Evolutionary conservation across 1,140 invertebrate genomes (phyloP).

Genomic region (Drosophila erecta): DNA sequence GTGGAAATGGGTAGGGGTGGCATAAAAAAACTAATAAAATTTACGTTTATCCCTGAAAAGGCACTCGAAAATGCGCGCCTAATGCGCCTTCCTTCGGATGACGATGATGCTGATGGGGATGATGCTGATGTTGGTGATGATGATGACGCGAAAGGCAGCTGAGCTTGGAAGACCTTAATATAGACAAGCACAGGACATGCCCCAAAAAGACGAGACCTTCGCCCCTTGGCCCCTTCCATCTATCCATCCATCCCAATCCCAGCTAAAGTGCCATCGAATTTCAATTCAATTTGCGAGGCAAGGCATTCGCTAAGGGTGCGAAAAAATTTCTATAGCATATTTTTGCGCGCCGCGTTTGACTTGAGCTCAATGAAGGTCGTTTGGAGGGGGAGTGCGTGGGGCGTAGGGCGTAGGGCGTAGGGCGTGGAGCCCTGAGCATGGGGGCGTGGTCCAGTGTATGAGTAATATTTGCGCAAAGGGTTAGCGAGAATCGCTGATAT

Average conservation of each 20-base stretch:
- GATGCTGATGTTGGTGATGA: slow-evolving; percentile 34
- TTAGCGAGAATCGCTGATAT: slow-evolving; percentile 66
- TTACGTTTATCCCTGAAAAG: slow-evolving; percentile 81
- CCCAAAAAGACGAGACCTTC: slow-evolving; percentile 46
- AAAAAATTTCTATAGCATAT: slow-evolving; percentile 76
- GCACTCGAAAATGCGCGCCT: slow-evolving; percentile 79
- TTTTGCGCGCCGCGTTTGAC: slow-evolving; percentile 58
- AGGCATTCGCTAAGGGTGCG: slow-evolving; percentile 66
- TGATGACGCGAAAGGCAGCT: slow-evolving; percentile 51
- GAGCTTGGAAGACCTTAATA: slow-evolving; percentile 70
- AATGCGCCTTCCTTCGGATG: slow-evolving; percentile 59
- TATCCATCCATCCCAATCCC: slow-evolving; percentile 32
- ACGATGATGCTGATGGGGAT: slow-evolving; percentile 40
- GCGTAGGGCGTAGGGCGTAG: not conserved
- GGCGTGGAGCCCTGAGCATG: not conserved
- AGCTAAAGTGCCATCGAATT: slow-evolving; percentile 80
- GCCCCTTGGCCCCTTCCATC: slow-evolving; percentile 3
- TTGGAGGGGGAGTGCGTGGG: not conserved
- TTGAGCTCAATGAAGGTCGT: slow-evolving; percentile 49
- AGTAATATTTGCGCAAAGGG: slow-evolving; percentile 75
- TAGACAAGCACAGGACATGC: slow-evolving; percentile 63
- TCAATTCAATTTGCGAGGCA: slow-evolving; percentile 80
- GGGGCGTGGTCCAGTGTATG: slow-evolving; percentile 60
- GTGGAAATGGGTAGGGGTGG: slow-evolving; percentile 3
- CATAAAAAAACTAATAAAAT: slow-evolving; percentile 79